Base-by-base conservation (phyloP, 1,140 invertebrate species). In the Eriocheir sinensis region DNA sequence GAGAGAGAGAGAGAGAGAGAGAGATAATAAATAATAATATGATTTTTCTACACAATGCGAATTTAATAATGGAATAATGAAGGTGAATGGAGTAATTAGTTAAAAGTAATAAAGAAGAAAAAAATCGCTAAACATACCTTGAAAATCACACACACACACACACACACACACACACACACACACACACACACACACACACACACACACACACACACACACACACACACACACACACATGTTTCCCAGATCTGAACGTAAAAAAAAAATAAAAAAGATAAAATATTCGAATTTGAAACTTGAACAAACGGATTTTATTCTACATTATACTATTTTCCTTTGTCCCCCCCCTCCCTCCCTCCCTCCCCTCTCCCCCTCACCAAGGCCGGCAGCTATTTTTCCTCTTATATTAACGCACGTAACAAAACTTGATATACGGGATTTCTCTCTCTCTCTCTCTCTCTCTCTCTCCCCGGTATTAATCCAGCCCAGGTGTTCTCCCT, bases 191-290 rank as follows among this genome's bases (percentile, higher is more conserved):
- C 83, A 40, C 83, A 86, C 83, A 86, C 83, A 86, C 85, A 41
- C 85, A 88, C 85, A 41, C 85, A 88, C 85, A 41, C 85, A 88
- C 85, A 88, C 85, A 88, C 85, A 88, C 36, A 88, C 85, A 88
- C 36, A 88, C 85, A 88, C 36, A 41, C 85, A 88, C 32, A 36
- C 32, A 72, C 60, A 72, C 60, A 72, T n/a, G 21, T 72, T 72
- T 1, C 60, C n/a, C n/a, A n/a, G n/a, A n/a, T n/a, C n/a, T n/a
- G n/a, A n/a, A n/a, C n/a, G n/a, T n/a, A n/a, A n/a, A n/a, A n/a
- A n/a, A n/a, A n/a, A n/a, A n/a, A n/a, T n/a, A n/a, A n/a, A n/a
- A n/a, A n/a, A n/a, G n/a, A n/a, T n/a, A n/a, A 72, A n/a, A n/a
- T n/a, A 72, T 72, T n/a, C 60, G 8, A 12, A 2, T n/a, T 72